Evolutionary conservation across 2,888 invertebrate species (phyloP), one percentile per base, ranked within the genome.

Genomic region (Serripes groenlandicus): DNA sequence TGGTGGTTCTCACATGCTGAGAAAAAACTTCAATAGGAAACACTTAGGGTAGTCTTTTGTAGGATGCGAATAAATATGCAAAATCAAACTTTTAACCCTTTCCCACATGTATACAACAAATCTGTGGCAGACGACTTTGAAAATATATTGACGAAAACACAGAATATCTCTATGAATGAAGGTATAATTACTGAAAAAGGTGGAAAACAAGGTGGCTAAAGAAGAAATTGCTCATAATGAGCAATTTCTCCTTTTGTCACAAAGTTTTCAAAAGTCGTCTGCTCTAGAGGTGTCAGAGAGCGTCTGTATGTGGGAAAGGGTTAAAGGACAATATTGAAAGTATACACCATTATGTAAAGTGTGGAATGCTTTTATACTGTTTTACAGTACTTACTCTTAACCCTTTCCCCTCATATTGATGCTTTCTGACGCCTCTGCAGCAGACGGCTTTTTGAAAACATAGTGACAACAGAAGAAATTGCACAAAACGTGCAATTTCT

Each of bases 211-310:
- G 11, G 56, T 56, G 56, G 56, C 23, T 23, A 56, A 56, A 56
- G 56, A 5, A 56, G 56, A 56, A 56, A 56, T n/a, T 56, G 56
- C 56, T 56, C n/a, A 23, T 56, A 56, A 28, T 3, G 11, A 28
- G 28, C 56, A 56, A n/a, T 56, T 49, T 56, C 56, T 56, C 56
- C 56, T 56, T 56, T 26, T 56, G n/a, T 23, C 28, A 56, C 49
- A 49, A 5, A 21, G 49, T 49, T 49, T 49, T 49, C 3, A 42
- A 42, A 42, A 42, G 42, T 7, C 42, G 7, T 42, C 42, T 15
- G 7, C 15, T 42, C 15, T 42, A 42, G 42, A 15, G 42, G 7
- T 15, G 42, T 42, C 15, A 42, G 15, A 42, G 15, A 15, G 7
- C 42, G 15, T 7, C 9, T 11, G 7, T 42, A 15, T 42, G 42